Conservation (phyloP, 92 coral and sea anemone species). For the Epizoanthus ramosus region DNA sequence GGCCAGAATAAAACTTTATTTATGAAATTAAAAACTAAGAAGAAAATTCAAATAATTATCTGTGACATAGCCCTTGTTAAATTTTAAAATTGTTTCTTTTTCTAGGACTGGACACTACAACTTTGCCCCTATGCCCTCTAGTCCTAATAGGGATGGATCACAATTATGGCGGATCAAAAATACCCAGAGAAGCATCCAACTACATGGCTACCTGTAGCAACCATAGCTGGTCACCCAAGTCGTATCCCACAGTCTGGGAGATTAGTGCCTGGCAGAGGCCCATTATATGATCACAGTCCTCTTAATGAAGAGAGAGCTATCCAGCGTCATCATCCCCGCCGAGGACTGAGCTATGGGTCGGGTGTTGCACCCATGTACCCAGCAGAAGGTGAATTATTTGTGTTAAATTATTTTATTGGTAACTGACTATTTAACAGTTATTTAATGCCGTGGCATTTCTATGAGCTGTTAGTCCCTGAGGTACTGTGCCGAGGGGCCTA, state of each 20-base stretch:
- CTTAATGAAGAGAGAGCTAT: constrained; percentile 31
- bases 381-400: constrained; percentile 22
- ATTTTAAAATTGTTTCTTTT: not conserved
- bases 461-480: no score
- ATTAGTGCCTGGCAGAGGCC: constrained; percentile 40
- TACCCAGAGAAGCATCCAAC: constrained; percentile 37
- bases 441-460: no score
- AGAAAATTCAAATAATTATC: no score
- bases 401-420: no score
- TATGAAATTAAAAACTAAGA: no score
- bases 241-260: constrained; percentile 36
- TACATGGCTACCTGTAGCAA: constrained; percentile 40
- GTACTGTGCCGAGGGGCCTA: no score
- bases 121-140: constrained; percentile 25
- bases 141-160: constrained; percentile 46
- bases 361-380: constrained; percentile 28
- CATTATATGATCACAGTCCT: constrained; percentile 33
- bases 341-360: constrained; percentile 29
- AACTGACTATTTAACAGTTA: no score
- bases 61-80: no score
- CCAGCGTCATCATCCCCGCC: constrained; percentile 36
- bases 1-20: no score
- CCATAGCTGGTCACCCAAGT: constrained; percentile 40
- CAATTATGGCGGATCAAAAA: constrained; percentile 45
- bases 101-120: constrained; percentile 6